Percentiles rank a stretch among this genome's conserved stretches.
phyloP scores from a whole-genome alignment of 2,888 invertebrate genomes.

The Nemotelus pantherinus region DNA sequence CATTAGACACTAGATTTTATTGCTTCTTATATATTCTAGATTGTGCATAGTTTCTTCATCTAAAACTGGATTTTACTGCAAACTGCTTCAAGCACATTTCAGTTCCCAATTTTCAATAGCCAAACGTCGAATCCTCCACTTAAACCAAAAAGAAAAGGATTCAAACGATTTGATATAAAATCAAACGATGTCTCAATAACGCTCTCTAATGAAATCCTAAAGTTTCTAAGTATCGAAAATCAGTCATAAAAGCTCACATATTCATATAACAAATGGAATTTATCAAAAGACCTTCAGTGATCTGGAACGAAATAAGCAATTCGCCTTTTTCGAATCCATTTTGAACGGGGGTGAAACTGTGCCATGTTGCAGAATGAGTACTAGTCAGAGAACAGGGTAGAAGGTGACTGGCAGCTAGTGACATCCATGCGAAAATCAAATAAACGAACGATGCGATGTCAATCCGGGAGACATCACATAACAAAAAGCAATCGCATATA shows the following conservation, averaged over 20 bases:
- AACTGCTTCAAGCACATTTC: too few relatives aligned
- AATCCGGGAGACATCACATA: conserved; percentile 4
- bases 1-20: too few relatives aligned
- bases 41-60: too few relatives aligned
- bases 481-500: conserved; percentile 13
- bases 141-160: background rate
- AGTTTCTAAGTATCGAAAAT: conserved; percentile 32
- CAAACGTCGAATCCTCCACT: too few relatives aligned
- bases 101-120: too few relatives aligned
- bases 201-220: conserved; percentile 27
- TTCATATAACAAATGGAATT: conserved; percentile 30
- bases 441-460: conserved; percentile 37
- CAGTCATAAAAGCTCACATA: conserved; percentile 36
- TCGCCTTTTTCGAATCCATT: conserved; percentile 24
- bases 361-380: background rate
- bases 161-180: conserved; percentile 22
- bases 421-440: conserved; percentile 39
- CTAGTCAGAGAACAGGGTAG: background rate
- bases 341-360: background rate
- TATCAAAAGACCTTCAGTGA: conserved; percentile 36
- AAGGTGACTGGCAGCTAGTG: background rate
- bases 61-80: too few relatives aligned
- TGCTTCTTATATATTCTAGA: too few relatives aligned
- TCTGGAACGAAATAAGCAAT: conserved; percentile 34
- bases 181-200: conserved; percentile 10